Conservation (phyloP, 1,140 invertebrate genomes). For the Vollenhovia emeryi region DNA sequence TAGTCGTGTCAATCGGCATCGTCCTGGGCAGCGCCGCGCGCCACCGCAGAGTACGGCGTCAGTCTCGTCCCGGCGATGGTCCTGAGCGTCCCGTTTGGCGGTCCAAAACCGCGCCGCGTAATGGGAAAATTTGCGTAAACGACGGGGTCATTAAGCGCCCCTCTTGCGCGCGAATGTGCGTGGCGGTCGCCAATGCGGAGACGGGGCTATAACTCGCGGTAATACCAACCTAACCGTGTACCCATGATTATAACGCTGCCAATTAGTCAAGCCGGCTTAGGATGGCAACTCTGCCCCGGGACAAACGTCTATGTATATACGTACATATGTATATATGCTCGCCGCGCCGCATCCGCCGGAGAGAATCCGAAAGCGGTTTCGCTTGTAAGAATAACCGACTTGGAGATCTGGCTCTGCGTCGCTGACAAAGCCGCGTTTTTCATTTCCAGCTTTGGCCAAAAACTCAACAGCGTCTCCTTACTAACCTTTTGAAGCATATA, state of each 20-base stretch:
- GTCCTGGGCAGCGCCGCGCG: too few relatives aligned
- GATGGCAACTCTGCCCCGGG: slow-evolving; percentile 80
- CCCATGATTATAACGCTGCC: slow-evolving; percentile 86
- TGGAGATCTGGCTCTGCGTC: neutral
- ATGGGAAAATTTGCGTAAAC: slow-evolving; percentile 86
- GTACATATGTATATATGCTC: slow-evolving; percentile 31
- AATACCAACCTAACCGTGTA: slow-evolving; percentile 86
- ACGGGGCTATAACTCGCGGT: slow-evolving; percentile 85
- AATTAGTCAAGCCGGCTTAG: slow-evolving; percentile 86
- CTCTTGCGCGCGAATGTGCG: slow-evolving; percentile 76
- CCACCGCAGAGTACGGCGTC: slow-evolving; percentile 25
- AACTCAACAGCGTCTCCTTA: neutral
- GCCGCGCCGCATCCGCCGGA: neutral
- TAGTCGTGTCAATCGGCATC: neutral
- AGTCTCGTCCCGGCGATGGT: slow-evolving; percentile 71
- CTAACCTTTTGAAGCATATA: too few relatives aligned
- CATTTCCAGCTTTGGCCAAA: neutral
- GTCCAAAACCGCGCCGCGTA: slow-evolving; percentile 83
- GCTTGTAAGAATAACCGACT: slow-evolving; percentile 18
- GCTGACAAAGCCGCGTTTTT: neutral
- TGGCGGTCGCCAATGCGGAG: slow-evolving; percentile 71
- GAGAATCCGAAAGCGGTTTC: neutral
- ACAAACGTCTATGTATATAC: slow-evolving; percentile 66
- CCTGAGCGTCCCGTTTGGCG: slow-evolving; percentile 80
- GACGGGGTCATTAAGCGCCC: slow-evolving; percentile 83